Conservation (phyloP, 2,113 vertebrate genomes). For the Xenopus borealis region DNA sequence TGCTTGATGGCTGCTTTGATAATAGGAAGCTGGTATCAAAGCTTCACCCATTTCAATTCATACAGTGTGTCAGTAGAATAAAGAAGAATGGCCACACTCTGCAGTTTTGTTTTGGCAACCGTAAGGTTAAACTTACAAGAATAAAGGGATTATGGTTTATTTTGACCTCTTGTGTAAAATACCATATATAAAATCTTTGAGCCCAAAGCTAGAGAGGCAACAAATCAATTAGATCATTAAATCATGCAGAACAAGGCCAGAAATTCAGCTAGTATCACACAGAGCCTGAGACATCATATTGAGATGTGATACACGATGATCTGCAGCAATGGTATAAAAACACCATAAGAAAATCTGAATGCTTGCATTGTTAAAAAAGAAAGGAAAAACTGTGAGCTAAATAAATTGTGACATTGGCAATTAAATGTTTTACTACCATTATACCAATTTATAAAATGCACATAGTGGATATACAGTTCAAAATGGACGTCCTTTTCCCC, state of each 20-base stretch:
- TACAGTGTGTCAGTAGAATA: background rate
- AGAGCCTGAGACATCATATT: conserved; percentile 32
- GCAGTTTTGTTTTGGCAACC: conserved; percentile 2
- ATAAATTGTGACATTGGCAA: background rate
- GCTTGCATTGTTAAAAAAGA: background rate
- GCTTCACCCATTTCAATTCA: conserved; percentile 4
- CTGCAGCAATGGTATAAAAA: conserved; percentile 4
- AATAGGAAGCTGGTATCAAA: conserved; percentile 5
- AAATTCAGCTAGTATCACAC: conserved; percentile 32
- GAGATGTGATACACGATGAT: conserved; percentile 30
- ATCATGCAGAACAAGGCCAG: conserved; percentile 43
- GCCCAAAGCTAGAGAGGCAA: conserved; percentile 34
- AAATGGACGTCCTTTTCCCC: no score
- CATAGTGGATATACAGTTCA: no score
- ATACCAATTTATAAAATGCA: no score
- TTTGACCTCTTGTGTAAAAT: conserved; percentile 39
- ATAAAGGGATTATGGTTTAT: conserved; percentile 29
- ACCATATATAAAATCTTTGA: conserved; percentile 37
- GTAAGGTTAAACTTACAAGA: conserved; percentile 28
- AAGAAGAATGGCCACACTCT: background rate
- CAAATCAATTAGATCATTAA: conserved; percentile 47
- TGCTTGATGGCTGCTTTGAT: background rate
- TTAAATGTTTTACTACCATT: no score
- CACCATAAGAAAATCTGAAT: background rate
- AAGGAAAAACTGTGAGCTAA: background rate